These are phyloP conservation scores for Heliocidaris erythrogramma DNA, from an alignment of 35 echinoderm and acorn worm genomes.

Conservation along the genomic window DNA sequence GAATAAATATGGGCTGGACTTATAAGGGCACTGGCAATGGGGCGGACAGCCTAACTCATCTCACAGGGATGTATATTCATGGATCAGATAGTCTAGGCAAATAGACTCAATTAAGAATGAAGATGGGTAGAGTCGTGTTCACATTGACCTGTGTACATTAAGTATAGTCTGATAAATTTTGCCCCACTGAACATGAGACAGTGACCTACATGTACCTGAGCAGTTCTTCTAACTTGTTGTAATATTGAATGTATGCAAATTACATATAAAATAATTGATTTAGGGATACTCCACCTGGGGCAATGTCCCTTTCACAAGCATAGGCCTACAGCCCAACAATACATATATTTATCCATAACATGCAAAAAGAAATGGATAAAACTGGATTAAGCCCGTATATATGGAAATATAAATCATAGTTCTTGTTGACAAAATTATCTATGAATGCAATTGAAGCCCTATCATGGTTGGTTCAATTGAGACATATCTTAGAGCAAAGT, in stretches of 20 bases:
- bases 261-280: too few species aligned
- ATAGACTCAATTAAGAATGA: not conserved
- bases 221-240: too few species aligned
- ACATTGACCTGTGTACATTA: too few species aligned
- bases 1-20: slow-evolving; percentile 18
- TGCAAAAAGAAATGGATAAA: not conserved
- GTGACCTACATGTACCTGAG: too few species aligned
- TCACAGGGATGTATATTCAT: not conserved
- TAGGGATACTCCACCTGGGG: too few species aligned
- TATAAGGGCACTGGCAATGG: slow-evolving; percentile 15
- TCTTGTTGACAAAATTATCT: not conserved
- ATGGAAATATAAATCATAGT: not conserved
- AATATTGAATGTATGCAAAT: too few species aligned
- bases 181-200: too few species aligned
- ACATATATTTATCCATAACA: too few species aligned
- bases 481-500: not conserved
- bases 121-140: too few species aligned
- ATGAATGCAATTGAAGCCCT: not conserved
- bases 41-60: slow-evolving; percentile 15
- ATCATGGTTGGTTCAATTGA: not conserved
- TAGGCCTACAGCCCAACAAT: too few species aligned
- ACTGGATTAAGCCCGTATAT: not conserved
- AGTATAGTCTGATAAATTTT: too few species aligned
- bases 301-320: too few species aligned
- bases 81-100: not conserved